phyloP scores from a whole-genome alignment of 2,888 invertebrate species.

The Herminia tarsipennalis region DNA sequence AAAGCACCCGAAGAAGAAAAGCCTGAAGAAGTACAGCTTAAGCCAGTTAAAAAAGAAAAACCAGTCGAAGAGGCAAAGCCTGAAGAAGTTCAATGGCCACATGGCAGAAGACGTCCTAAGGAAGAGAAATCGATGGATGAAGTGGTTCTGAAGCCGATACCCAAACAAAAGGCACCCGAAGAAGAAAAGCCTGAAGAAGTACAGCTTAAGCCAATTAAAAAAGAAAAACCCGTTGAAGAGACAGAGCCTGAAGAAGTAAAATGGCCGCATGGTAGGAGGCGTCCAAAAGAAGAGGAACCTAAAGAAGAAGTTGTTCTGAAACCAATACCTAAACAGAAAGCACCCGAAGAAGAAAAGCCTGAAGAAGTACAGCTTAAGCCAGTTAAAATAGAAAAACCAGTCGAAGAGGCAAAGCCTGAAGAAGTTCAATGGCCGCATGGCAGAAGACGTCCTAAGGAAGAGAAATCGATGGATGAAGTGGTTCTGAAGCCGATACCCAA shows the following conservation, averaged over 20 bases:
- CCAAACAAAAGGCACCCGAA: slow-evolving; percentile 76
- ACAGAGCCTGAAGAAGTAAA: slow-evolving; percentile 65
- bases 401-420: slow-evolving; percentile 52
- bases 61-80: slow-evolving; percentile 45
- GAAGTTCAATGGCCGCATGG: neutral
- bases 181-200: slow-evolving; percentile 78
- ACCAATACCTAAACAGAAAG: slow-evolving; percentile 60
- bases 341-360: slow-evolving; percentile 61
- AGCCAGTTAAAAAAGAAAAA: slow-evolving; percentile 14
- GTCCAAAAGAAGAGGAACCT: slow-evolving; percentile 48
- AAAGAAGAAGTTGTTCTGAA: slow-evolving; percentile 58
- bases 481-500: slow-evolving; percentile 71
- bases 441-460: slow-evolving; percentile 40
- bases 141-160: slow-evolving; percentile 37
- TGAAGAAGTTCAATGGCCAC: slow-evolving; percentile 50
- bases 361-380: slow-evolving; percentile 60
- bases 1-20: slow-evolving; percentile 30
- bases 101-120: slow-evolving; percentile 51
- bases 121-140: slow-evolving; percentile 55
- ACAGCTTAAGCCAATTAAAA: slow-evolving; percentile 64
- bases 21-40: slow-evolving; percentile 56
- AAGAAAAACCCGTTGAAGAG: slow-evolving; percentile 42
- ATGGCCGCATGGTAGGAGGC: slow-evolving; percentile 36
- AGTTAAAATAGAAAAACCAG: slow-evolving; percentile 38
- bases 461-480: slow-evolving; percentile 58